Conservation (phyloP, 1,140 invertebrate genomes). For the Drosophila pectinifera region DNA sequence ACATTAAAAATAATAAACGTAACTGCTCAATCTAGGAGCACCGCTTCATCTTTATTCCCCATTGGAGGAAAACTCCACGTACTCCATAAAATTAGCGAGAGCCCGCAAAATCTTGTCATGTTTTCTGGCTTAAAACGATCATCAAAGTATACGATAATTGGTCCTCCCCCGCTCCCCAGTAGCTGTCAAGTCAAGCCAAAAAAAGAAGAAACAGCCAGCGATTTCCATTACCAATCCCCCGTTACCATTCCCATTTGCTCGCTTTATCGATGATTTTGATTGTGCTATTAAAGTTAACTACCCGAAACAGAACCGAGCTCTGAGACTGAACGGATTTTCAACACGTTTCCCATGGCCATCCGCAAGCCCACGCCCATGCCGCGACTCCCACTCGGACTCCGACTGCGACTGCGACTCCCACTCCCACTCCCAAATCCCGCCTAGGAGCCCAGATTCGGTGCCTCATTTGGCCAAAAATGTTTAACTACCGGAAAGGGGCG, state of each 20-base stretch:
- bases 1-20: neutral
- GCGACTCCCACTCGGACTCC: no score
- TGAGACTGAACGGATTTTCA: conserved; percentile 31
- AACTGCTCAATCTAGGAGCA: neutral
- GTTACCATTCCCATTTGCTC: conserved; percentile 26
- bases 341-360: conserved; percentile 35
- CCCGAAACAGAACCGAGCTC: conserved; percentile 17
- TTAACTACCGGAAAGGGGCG: conserved; percentile 74
- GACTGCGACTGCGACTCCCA: conserved; percentile 3
- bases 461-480: conserved; percentile 52
- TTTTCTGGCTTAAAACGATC: neutral
- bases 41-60: neutral
- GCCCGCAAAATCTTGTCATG: conserved; percentile 11
- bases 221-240: conserved; percentile 15
- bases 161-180: neutral
- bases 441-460: conserved; percentile 38
- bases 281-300: conserved; percentile 42
- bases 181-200: neutral
- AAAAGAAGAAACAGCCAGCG: neutral
- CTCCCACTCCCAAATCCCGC: conserved; percentile 1
- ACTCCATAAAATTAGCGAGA: conserved; percentile 19
- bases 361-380: neutral
- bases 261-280: conserved; percentile 30
- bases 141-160: conserved; percentile 26
- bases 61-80: neutral